phyloP scores from a whole-genome alignment of 2,797 vertebrate species.

The Poecilia picta region DNA sequence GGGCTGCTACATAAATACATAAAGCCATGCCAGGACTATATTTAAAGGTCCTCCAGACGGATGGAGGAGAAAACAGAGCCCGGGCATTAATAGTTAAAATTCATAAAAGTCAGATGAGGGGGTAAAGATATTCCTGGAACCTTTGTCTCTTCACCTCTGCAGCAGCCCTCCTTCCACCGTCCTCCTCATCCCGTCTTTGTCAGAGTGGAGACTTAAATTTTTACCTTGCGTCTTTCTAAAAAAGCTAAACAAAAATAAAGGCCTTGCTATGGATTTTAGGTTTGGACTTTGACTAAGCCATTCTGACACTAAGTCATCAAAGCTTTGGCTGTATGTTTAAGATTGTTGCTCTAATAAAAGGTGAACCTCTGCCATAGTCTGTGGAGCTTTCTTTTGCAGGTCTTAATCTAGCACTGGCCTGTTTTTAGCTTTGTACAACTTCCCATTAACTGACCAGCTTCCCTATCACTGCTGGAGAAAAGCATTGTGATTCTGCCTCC shows the following conservation, averaged over 20 bases:
- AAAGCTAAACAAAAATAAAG: not conserved
- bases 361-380: not conserved
- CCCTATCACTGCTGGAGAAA: not conserved
- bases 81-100: slow-evolving; percentile 85
- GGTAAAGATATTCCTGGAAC: slow-evolving; percentile 80
- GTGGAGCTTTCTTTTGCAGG: not conserved
- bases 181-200: slow-evolving; percentile 34
- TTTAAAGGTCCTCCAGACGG: slow-evolving; percentile 71
- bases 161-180: slow-evolving; percentile 35
- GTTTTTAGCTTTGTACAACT: not conserved
- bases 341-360: too few species aligned
- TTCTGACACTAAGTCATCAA: not conserved
- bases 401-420: not conserved
- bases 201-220: slow-evolving; percentile 10
- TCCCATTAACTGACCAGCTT: not conserved
- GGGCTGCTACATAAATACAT: slow-evolving; percentile 72
- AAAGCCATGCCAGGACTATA: slow-evolving; percentile 53
- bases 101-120: slow-evolving; percentile 86
- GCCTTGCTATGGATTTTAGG: not conserved
- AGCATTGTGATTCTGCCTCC: not conserved
- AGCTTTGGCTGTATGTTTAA: too few species aligned
- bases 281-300: not conserved
- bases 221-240: not conserved
- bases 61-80: slow-evolving; percentile 63
- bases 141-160: slow-evolving; percentile 60